Evolutionary conservation across 1,140 invertebrate species (phyloP).

Genomic region (Tetraneura akinire): DNA sequence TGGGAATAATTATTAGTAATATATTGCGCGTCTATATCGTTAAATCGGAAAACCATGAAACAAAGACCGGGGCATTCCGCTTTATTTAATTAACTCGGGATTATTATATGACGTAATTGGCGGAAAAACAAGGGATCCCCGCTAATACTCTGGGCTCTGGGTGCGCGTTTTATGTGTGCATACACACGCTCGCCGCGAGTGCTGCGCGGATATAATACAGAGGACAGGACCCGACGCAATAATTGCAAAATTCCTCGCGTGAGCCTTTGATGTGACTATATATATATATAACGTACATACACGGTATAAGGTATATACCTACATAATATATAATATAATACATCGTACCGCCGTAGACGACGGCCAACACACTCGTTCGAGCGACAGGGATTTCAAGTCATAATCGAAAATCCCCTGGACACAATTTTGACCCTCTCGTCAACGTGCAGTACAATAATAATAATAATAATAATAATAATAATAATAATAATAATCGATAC

Average conservation of each 20-base stretch:
- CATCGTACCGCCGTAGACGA: too few species aligned
- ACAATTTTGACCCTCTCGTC: constrained; percentile 4
- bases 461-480: too few species aligned
- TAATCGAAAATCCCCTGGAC: constrained; percentile 42
- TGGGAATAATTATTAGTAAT: neutral
- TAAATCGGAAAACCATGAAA: constrained; percentile 41
- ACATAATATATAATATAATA: too few species aligned
- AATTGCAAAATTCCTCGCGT: constrained; percentile 51
- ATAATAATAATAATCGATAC: neutral
- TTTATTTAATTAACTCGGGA: constrained; percentile 51
- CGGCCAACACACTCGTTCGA: neutral
- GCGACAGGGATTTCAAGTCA: constrained; percentile 36
- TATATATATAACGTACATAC: neutral
- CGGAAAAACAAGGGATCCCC: constrained; percentile 35
- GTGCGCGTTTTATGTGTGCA: neutral
- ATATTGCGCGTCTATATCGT: constrained; percentile 18
- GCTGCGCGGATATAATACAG: neutral
- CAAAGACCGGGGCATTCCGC: constrained; percentile 48
- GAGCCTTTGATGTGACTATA: constrained; percentile 40
- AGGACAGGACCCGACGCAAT: neutral
- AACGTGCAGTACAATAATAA: too few species aligned
- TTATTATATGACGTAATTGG: constrained; percentile 49
- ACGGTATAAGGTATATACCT: too few species aligned
- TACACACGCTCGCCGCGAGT: neutral
- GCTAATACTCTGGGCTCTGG: constrained; percentile 17